Base-by-base conservation (phyloP, 2,113 vertebrate genomes). In the Zosterops lateralis region DNA sequence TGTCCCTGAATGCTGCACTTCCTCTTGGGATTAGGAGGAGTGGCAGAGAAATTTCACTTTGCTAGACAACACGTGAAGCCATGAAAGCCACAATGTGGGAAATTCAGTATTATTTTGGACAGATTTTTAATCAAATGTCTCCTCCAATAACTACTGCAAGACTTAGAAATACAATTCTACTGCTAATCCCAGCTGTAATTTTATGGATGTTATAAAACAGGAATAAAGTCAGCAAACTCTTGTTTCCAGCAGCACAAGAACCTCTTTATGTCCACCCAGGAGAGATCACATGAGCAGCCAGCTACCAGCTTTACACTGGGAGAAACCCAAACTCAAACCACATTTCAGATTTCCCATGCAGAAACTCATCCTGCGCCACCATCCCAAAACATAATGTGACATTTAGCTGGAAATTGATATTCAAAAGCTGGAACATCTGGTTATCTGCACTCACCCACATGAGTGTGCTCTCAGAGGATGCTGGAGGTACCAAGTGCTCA, bases 21-120 rank as follows among this genome's bases (percentile, higher is more conserved):
- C 93, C 93, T 88, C 91, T 13, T 18, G 78, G 91, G 62, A 95
- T 90, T 95, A 83, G 12, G 62, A 42, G 34, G 60, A 91, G 89
- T 29, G 62, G 91, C 78, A 83, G 88, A 73, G 87, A 91, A 70
- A 89, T 94, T 91, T 95, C 71, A 71, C 82, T 94, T 76, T 47
- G 64, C 64, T 14, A 83, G 40, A 88, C 73, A 85, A 85, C 77
- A 89, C 1, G 3, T 32, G 61, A 95, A 87, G 19, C 70, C 45
- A 20, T 4, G 44, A 84, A 94, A 91, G 40, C 82, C 82, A 16
- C 47, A 79, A 20, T 3, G 56, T 9, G 38, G 51, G 44, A 64
- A 85, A 70, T 29, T 9, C 19, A 34, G 5, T 40, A 65, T 10
- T 47, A 58, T 31, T 91, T 74, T 20, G 34, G 67, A 79, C 56